Evolutionary conservation across 2,797 vertebrate genomes (phyloP), one percentile per base, ranked within the genome.

Genomic region (Enteromius anoplus): DNA sequence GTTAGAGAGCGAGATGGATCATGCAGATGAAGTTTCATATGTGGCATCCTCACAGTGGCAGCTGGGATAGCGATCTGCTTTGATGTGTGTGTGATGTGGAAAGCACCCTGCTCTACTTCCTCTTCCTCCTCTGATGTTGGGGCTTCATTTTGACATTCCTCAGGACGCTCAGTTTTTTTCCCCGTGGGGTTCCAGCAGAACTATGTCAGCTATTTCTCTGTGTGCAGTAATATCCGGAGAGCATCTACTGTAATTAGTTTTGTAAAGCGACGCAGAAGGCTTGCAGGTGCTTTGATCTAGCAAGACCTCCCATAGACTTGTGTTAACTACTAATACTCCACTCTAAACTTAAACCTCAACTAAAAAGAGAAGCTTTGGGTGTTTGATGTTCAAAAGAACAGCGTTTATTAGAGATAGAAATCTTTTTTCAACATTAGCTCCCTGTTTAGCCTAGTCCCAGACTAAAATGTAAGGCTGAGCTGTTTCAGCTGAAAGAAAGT

Each of bases 51-150:
- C 90, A 85, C 29, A 5, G 86, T 84, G 78, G 60, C 93, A 95
- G 93, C 94, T 94, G 94, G 92, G 93, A 93, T 93, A 93, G 91
- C 91, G 91, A 93, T 95, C 92, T 94, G 87, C 91, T 93, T 93
- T 94, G 91, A 94, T 95, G 94, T 45, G 68, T 73, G 69, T 83
- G 86, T 90, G 87, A 93, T 94, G 93, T 92, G 93, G 91, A 94
- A 93, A 94, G 91, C 93, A 94, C 92, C 92, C 92, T 83, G 88
- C 66, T 87, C 85, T 85, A 58, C 88, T 90, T 91, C 88, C 86
- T 87, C 91, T 95, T 95, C 91, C 90, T 91, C 88, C 88, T 93
- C 87, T 88, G 92, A 92, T 80, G 83, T 90, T 84, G 87, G 86
- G 89, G 89, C 82, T 86, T 93, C 90, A 89, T 68, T 85, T 93